Evolutionary conservation across 2,888 invertebrate species (phyloP).

Genomic region (Coenonympha glycerion): DNA sequence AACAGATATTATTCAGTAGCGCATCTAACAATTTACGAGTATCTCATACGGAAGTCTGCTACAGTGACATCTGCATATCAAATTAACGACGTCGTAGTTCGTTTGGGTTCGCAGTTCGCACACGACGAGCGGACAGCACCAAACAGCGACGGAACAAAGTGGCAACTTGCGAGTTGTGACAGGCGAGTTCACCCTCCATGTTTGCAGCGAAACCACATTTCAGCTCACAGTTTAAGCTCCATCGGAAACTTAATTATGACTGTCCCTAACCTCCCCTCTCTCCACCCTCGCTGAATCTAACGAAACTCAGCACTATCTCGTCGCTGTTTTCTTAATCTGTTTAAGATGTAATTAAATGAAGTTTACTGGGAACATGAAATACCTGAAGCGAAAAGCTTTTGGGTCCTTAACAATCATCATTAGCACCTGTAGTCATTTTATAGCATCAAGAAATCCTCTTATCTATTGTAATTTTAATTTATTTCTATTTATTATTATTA

Average conservation of each 20-base stretch:
- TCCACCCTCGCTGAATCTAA: slow-evolving; percentile 29
- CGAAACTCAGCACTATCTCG: slow-evolving; percentile 34
- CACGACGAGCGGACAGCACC: no score
- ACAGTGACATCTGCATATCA: background rate
- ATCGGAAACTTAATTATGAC: slow-evolving; percentile 62
- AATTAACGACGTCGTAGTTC: background rate
- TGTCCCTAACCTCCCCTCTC: slow-evolving; percentile 36
- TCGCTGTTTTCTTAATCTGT: slow-evolving; percentile 42
- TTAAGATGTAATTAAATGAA: slow-evolving; percentile 27
- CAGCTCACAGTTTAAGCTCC: slow-evolving; percentile 34
- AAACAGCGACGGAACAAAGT: slow-evolving; percentile 24
- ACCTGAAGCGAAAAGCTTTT: background rate
- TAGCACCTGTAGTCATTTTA: no score
- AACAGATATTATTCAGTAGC: background rate
- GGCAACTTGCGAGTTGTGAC: slow-evolving; percentile 31
- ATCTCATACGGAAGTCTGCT: background rate
- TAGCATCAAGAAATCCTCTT: no score
- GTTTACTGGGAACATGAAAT: slow-evolving; percentile 28
- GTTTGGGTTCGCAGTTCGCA: no score
- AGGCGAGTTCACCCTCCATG: slow-evolving; percentile 40
- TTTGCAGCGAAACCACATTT: slow-evolving; percentile 56
- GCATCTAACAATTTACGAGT: background rate
- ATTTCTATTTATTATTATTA: no score
- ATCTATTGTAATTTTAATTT: no score
- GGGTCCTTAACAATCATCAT: no score